Conservation (phyloP, 2,113 vertebrate species). For the Narcine bancroftii region DNA sequence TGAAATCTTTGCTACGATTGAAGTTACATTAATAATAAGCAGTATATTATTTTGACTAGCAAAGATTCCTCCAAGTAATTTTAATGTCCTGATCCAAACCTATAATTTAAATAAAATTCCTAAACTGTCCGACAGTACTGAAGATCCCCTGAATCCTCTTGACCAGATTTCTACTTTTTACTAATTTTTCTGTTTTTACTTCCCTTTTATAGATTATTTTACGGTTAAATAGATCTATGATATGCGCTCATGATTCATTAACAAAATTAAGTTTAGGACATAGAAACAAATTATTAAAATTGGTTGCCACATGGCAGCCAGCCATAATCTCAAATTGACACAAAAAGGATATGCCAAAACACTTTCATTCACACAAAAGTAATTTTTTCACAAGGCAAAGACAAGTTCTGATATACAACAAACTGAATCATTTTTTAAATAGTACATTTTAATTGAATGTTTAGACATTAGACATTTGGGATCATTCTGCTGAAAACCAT, state of each 20-base stretch:
- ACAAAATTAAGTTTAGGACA: background rate
- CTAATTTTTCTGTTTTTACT: background rate
- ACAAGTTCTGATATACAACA: background rate
- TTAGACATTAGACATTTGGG: background rate
- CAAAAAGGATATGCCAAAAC: background rate
- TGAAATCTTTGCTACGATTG: background rate
- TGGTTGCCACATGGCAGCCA: background rate
- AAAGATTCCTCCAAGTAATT: conserved; percentile 6
- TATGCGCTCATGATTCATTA: background rate
- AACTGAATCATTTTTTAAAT: background rate
- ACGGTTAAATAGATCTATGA: background rate
- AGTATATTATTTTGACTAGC: conserved; percentile 9
- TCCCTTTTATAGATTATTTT: background rate
- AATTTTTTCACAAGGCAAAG: background rate
- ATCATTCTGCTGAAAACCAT: no score
- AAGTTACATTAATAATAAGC: background rate
- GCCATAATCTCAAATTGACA: background rate
- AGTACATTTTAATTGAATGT: background rate
- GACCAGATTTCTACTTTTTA: background rate
- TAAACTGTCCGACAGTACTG: conserved; percentile 17
- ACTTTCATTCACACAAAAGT: background rate
- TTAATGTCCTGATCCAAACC: background rate
- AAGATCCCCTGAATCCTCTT: background rate
- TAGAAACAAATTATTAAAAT: background rate
- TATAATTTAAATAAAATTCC: background rate